These are phyloP conservation scores for Nemopilema nomurai DNA, from an alignment of 30 jellyfish, hydroid and myxozoan genomes.

Conservation along the genomic window DNA sequence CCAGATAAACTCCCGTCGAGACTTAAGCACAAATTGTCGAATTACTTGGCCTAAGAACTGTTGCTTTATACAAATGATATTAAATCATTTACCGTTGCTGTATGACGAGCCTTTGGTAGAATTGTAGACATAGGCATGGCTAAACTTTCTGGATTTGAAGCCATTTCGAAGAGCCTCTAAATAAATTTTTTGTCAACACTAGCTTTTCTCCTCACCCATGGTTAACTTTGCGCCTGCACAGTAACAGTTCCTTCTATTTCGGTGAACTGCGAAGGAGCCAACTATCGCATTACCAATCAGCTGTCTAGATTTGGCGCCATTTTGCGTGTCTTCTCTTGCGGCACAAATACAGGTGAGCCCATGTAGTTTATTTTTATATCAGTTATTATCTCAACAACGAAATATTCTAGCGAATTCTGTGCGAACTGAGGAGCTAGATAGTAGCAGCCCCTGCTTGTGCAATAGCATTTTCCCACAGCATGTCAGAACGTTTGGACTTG, in stretches of 20 bases:
- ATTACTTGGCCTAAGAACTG: not conserved
- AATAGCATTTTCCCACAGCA: too few species aligned
- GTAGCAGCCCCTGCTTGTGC: too few species aligned
- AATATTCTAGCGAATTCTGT: too few species aligned
- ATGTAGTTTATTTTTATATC: too few species aligned
- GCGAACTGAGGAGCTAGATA: too few species aligned
- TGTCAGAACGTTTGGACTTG: too few species aligned
- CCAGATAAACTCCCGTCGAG: too few species aligned
- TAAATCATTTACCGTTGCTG: constrained; percentile 76
- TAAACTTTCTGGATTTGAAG: not conserved
- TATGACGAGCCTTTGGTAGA: constrained; percentile 69
- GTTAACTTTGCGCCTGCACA: not conserved
- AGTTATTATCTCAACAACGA: too few species aligned
- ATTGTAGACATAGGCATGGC: constrained; percentile 75
- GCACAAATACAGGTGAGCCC: not conserved
- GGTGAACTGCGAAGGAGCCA: not conserved
- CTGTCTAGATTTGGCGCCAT: not conserved
- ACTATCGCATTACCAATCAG: not conserved
- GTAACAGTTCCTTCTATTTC: not conserved
- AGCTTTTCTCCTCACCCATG: not conserved
- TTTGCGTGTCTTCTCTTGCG: not conserved
- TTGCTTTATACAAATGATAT: not conserved
- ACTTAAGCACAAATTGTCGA: too few species aligned
- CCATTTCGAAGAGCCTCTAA: not conserved
- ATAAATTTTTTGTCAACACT: not conserved